Base-by-base conservation (phyloP, 2,113 vertebrate species). In the Chaetodon auriga region DNA sequence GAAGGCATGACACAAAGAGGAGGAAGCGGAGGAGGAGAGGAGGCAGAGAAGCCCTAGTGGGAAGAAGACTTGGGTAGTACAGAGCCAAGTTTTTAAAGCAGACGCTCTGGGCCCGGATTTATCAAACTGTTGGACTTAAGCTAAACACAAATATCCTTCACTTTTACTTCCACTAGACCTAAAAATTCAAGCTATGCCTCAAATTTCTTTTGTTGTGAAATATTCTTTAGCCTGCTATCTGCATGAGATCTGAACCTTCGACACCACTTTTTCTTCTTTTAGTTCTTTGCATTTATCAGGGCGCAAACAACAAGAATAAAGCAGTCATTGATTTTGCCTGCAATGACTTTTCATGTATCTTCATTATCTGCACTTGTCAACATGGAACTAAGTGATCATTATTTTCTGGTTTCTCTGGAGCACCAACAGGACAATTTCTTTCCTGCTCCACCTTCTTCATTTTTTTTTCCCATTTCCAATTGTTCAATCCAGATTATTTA, bases 1-100 rank as follows among this genome's bases (percentile, higher is more conserved):
- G 73, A 66, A 86, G 65, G 70, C 46, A 21, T 68, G 70, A 78
- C 49, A 83, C 35, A 43, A 57, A 57, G 36, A 69, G 30, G 58
- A 65, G 41, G 38, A 63, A 4, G 63, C 63, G 25, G 43, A 61
- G 19, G 23, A 51, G 15, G 53, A 78, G 30, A 13, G 36, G 78
- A 43, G 55, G 68, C 43, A 69, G 64, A 81, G 23, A 84, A 77
- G 61, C 45, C 46, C 10, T 49, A 23, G 51, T 57, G 41, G 30
- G 82, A 71, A 8, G 19, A 76, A 85, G 60, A 72, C 46, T 45
- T 75, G 63, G 41, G 54, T 0, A 2, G 45, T 65, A 76, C 7
- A 68, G 6, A 80, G 3, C 74, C 12, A 21, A 65, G n/a, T 55
- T 43, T 45, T 21, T 58, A 12, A 48, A 79, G 38, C 4, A 0